Base-by-base conservation (phyloP, 2,888 invertebrate genomes). In the Teinopalpus imperialis region DNA sequence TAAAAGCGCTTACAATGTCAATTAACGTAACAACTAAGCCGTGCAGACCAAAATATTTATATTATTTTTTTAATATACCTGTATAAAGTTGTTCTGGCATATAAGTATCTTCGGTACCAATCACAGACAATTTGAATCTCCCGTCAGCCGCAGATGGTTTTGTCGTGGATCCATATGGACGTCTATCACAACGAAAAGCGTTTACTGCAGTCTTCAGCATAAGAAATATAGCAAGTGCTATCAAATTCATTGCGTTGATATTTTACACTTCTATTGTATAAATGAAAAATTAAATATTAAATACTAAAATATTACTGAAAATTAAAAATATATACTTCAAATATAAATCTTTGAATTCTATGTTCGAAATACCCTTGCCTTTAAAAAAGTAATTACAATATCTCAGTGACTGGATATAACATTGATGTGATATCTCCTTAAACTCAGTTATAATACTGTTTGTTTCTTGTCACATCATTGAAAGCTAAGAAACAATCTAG, bases 71-170 rank as follows among this genome's bases (percentile, higher is more conserved):
- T 9, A 48, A 40, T n/a, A 50, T 61, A 81, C 86, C 81, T 48
- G 63, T 73, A 51, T 87, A 87, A 1, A 82, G 65, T 56, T 87
- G 83, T 40, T 80, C 78, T 3, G 87, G 87, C 48, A 86, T 74
- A 36, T 86, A 86, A 1, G 73, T 66, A 44, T 72, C 63, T 2
- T 74, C 72, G 8, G 63, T 56, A 3, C 68, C 78, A 4, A 69
- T 36, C 0, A 85, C 67, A 1, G 57, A 46, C 20, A 87, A 51
- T 36, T 71, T 66, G 30, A 74, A 86, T 1, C 83, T 66, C 0
- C 87, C 86, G 51, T 86, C 86, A 0, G 86, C 55, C n/a, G 72
- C 60, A 0, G 80, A 74, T 1, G 81, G 56, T 46, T 71, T 70
- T 0, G 74, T 66, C 1, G 67, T 76, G 0, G 85, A 65, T 0